Conservation (phyloP, 2,113 vertebrate species). For the Gallinago media region DNA sequence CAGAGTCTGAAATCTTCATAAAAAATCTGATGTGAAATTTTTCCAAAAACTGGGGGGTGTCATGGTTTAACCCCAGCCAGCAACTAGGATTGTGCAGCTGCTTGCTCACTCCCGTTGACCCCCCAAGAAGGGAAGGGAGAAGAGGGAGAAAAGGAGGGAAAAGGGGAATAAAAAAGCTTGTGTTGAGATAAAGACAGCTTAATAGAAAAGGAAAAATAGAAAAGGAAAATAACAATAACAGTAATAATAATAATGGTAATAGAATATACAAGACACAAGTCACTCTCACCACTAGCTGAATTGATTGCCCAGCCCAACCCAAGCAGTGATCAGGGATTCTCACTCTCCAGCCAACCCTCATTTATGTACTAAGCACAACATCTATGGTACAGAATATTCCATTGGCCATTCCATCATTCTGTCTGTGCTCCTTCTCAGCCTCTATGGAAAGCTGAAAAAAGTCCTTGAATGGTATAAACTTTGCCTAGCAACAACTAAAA, state of each 20-base stretch:
- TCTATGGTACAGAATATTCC: not conserved
- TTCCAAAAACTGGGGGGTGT: not conserved
- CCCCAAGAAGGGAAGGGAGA: not conserved
- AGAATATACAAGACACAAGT: not conserved
- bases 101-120: not conserved
- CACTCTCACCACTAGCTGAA: not conserved
- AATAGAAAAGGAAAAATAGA: not conserved
- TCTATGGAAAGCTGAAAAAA: not conserved
- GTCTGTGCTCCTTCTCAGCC: not conserved
- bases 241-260: not conserved
- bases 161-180: not conserved
- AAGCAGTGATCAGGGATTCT: not conserved
- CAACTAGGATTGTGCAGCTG: not conserved
- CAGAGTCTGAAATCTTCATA: not conserved
- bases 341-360: not conserved
- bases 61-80: not conserved
- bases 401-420: not conserved
- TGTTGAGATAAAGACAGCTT: not conserved
- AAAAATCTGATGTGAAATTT: not conserved
- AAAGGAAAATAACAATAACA: not conserved
- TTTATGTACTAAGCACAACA: not conserved
- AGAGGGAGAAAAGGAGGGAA: not conserved
- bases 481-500: not conserved
- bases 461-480: not conserved
- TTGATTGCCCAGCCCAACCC: not conserved